phyloP scores from a whole-genome alignment of 2,888 invertebrate genomes.

The Odontothrips loti region DNA sequence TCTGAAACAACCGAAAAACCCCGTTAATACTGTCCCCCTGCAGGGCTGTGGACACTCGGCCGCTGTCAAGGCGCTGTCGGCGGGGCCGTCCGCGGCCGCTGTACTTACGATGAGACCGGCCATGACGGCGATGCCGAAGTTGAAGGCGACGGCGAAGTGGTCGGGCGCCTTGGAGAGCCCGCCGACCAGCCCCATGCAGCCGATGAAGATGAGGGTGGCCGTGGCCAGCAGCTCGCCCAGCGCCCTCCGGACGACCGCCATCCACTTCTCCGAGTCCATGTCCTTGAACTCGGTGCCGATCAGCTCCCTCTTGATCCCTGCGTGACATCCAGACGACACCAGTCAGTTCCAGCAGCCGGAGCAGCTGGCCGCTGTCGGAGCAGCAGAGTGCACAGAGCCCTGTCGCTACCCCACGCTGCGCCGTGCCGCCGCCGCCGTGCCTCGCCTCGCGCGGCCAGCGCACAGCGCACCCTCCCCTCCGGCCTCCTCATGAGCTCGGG shows the following conservation, averaged over 20 bases:
- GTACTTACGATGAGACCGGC: conserved; percentile 39
- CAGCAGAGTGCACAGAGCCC: too few relatives aligned
- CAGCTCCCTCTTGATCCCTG: conserved; percentile 16
- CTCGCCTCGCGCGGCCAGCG: too few relatives aligned
- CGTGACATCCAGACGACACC: not conserved
- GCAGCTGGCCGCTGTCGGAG: too few relatives aligned
- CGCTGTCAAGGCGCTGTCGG: not conserved
- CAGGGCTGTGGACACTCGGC: too few relatives aligned
- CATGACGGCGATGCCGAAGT: conserved; percentile 47
- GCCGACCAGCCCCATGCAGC: conserved; percentile 45
- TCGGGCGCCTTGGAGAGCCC: conserved; percentile 38
- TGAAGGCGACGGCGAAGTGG: conserved; percentile 45
- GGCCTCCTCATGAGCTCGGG: too few relatives aligned
- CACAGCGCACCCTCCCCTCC: too few relatives aligned
- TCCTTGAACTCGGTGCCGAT: conserved; percentile 20
- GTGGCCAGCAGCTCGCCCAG: conserved; percentile 47
- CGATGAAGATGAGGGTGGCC: conserved; percentile 44
- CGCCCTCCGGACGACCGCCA: conserved; percentile 41
- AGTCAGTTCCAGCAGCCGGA: not conserved
- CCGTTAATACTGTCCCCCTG: not conserved
- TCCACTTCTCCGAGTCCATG: conserved; percentile 32
- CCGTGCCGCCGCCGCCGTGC: too few relatives aligned
- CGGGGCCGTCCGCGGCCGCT: not conserved
- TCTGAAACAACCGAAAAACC: conserved; percentile 43
- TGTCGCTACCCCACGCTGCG: too few relatives aligned